Evolutionary conservation across 2,113 vertebrate species (phyloP).

Genomic region (Seriola rivoliana): DNA sequence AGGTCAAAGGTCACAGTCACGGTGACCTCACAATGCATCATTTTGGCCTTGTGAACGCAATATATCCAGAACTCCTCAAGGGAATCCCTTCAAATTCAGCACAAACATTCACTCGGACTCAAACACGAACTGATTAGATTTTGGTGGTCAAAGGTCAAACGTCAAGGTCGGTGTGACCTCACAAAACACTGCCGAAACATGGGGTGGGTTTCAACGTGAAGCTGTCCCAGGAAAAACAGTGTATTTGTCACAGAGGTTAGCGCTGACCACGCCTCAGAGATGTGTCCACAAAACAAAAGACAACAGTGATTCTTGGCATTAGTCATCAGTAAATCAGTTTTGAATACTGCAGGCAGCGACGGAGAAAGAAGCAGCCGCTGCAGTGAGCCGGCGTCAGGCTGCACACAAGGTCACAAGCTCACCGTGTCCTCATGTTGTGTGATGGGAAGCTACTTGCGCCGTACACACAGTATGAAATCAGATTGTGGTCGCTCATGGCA

Average conservation of each 20-base stretch:
- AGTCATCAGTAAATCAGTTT: background rate
- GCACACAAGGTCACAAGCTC: background rate
- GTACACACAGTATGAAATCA: background rate
- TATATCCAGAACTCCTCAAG: too few relatives aligned
- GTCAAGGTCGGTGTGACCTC: too few relatives aligned
- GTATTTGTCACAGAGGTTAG: background rate
- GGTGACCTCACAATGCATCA: too few relatives aligned
- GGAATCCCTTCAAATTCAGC: too few relatives aligned
- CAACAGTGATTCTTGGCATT: background rate
- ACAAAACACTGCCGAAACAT: too few relatives aligned
- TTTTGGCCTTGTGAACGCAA: too few relatives aligned
- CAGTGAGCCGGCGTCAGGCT: background rate
- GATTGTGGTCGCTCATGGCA: constrained; percentile 11
- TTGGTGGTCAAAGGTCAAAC: too few relatives aligned
- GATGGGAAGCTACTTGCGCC: background rate
- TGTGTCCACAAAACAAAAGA: background rate
- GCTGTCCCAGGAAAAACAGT: too few relatives aligned
- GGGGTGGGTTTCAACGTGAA: too few relatives aligned
- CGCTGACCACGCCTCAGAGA: background rate
- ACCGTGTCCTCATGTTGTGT: background rate
- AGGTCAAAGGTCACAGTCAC: too few relatives aligned
- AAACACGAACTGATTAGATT: too few relatives aligned
- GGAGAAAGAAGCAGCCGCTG: background rate
- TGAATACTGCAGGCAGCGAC: background rate
- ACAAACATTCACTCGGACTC: too few relatives aligned